Base-by-base conservation (phyloP, 2,113 vertebrate species). In the Orycteropus afer region DNA sequence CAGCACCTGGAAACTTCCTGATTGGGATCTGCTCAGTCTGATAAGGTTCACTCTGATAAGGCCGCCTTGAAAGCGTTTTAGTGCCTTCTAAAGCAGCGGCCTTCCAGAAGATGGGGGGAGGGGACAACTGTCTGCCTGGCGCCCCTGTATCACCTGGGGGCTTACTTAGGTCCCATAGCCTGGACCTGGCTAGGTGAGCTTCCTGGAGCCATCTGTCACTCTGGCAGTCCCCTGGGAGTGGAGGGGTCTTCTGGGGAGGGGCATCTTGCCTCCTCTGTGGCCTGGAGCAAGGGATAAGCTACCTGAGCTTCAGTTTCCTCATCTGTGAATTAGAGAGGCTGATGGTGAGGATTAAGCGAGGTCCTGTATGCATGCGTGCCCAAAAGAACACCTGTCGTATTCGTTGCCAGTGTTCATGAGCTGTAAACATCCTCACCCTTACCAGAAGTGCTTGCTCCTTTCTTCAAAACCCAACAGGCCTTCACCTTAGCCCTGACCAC, bases 41-140 rank as follows among this genome's bases (percentile, higher is more conserved):
- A 97, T 97, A 97, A n/a, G n/a, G n/a, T n/a, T 34, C 86, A 1
- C 82, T 29, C 89, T 93, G 96, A 97, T 97, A 97, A 97, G 95
- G 82, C 84, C 34, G 15, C 82, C 94, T 77, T 53, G 95, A 74
- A 93, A 97, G 69, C 10, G 2, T 76, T 95, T 96, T 90, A 95
- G 94, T 94, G 95, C 93, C 82, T 95, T 95, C 93, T 79, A 86
- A 89, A 95, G 88, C 90, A 71, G 88, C 79, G 86, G 93, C 61
- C 90, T 96, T 95, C 95, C 29, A 7, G 81, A 85, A 61, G 94
- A 42, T 55, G 3, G 7, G 0, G n/a, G 3, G 59, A 79, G 80
- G 92, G 86, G 85, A 76, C 88, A 0, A 1, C 79, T 40, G 76
- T 40, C 51, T 53, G 82, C 88, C 65, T 40, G 51, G n/a, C 3